These are phyloP conservation scores for Alouatta caraya DNA, from an alignment of 2,797 vertebrate species.

Conservation along the genomic window DNA sequence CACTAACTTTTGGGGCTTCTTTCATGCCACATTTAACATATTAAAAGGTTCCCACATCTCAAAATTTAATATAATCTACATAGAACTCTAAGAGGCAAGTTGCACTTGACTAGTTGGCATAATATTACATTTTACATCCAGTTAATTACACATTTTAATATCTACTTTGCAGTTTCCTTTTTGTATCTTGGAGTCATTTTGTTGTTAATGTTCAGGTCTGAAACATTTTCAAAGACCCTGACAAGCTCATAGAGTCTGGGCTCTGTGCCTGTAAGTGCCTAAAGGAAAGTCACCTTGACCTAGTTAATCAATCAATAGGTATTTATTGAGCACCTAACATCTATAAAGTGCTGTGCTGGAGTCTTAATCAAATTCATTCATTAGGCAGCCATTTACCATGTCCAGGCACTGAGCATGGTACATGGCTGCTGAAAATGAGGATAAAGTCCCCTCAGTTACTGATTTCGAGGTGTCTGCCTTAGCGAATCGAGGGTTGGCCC, in stretches of 20 bases:
- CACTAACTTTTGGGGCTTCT: background rate
- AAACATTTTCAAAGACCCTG: background rate
- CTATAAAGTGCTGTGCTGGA: background rate
- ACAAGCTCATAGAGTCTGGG: background rate
- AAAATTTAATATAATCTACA: background rate
- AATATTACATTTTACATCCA: background rate
- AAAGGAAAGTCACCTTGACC: background rate
- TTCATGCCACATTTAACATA: background rate
- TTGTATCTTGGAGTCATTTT: conserved; percentile 9
- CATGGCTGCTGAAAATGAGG: background rate
- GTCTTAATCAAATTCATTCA: background rate
- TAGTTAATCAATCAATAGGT: background rate
- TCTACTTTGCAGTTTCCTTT: background rate
- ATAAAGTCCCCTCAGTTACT: background rate
- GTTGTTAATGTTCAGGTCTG: background rate
- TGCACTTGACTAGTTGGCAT: background rate
- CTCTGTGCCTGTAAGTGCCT: background rate
- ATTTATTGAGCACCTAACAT: background rate
- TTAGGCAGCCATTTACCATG: background rate
- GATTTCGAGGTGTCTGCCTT: background rate
- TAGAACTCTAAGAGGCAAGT: background rate
- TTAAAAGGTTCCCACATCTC: background rate
- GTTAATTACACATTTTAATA: background rate
- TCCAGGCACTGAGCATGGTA: background rate
- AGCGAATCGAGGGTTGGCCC: background rate